phyloP scores from a whole-genome alignment of 2,113 vertebrate species.

The Thunnus thynnus region DNA sequence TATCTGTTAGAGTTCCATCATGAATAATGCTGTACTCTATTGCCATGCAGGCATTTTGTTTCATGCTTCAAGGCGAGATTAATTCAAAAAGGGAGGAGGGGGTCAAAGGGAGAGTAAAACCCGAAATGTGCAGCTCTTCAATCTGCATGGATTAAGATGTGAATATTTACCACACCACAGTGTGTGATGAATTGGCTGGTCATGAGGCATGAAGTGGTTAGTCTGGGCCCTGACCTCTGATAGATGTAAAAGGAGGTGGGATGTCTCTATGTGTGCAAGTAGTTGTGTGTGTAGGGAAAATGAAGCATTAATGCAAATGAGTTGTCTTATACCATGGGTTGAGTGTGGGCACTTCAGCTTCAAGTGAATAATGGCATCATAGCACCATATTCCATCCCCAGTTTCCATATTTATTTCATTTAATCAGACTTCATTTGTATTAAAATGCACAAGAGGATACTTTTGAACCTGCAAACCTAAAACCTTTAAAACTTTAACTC shows the following conservation, averaged over 20 bases:
- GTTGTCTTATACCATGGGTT: not conserved
- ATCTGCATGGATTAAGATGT: constrained; percentile 69
- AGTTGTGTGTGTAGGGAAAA: constrained; percentile 11
- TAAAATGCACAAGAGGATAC: constrained; percentile 21
- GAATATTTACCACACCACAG: constrained; percentile 54
- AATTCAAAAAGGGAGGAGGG: constrained; percentile 58
- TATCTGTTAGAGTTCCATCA: constrained; percentile 35
- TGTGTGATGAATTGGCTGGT: constrained; percentile 61
- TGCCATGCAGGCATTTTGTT: constrained; percentile 44
- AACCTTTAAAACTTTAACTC: constrained; percentile 12
- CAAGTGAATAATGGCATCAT: constrained; percentile 49
- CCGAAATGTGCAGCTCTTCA: constrained; percentile 41
- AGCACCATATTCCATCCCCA: not conserved
- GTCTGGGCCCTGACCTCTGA: constrained; percentile 38
- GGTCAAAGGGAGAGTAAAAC: not conserved
- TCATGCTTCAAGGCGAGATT: constrained; percentile 61
- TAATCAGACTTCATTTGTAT: constrained; percentile 48
- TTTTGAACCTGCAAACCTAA: constrained; percentile 11
- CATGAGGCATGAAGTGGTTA: constrained; percentile 45
- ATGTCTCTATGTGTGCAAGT: not conserved
- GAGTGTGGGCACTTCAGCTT: constrained; percentile 47
- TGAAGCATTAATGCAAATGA: constrained; percentile 61
- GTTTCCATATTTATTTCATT: constrained; percentile 54
- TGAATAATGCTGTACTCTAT: constrained; percentile 50
- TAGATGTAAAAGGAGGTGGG: constrained; percentile 2